Conservation (phyloP, 2,888 invertebrate species). For the Chrysolina americana region DNA sequence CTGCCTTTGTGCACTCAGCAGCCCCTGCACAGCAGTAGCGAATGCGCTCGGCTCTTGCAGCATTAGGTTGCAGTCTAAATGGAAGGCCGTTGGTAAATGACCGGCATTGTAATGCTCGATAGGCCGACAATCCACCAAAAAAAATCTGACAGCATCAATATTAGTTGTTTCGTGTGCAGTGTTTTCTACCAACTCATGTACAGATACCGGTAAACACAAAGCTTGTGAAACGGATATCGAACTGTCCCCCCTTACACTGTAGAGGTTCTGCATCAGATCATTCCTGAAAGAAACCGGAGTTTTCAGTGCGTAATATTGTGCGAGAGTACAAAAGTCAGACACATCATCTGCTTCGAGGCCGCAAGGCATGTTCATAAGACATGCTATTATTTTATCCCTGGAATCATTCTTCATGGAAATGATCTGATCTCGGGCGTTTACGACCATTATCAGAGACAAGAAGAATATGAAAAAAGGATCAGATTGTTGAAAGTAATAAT, state of each 20-base stretch:
- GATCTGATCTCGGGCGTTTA: slow-evolving; percentile 93
- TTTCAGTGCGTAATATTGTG: slow-evolving; percentile 94
- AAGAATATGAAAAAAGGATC: slow-evolving; percentile 98
- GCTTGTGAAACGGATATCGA: slow-evolving; percentile 79
- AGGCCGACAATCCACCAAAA: slow-evolving; percentile 97
- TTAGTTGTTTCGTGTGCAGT: slow-evolving; percentile 77
- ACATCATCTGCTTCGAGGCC: slow-evolving; percentile 95
- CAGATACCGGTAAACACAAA: slow-evolving; percentile 96
- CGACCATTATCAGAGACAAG: slow-evolving; percentile 92
- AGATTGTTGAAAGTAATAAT: slow-evolving; percentile 94
- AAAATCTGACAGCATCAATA: slow-evolving; percentile 83
- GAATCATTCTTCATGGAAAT: slow-evolving; percentile 82
- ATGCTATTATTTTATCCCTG: slow-evolving; percentile 79
- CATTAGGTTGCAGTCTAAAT: slow-evolving; percentile 97
- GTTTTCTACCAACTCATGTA: slow-evolving; percentile 91
- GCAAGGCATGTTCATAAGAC: slow-evolving; percentile 83
- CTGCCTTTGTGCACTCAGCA: slow-evolving; percentile 90
- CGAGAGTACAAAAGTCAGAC: slow-evolving; percentile 95
- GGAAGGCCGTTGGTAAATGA: slow-evolving; percentile 97
- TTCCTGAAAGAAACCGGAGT: slow-evolving; percentile 94
- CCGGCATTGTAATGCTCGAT: slow-evolving; percentile 97
- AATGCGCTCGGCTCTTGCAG: slow-evolving; percentile 96
- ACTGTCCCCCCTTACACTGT: slow-evolving; percentile 60
- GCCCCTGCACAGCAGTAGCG: slow-evolving; percentile 92
- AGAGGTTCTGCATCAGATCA: slow-evolving; percentile 80